phyloP scores from a whole-genome alignment of 2,797 vertebrate genomes.

The Petrocephalus schoutedeni region DNA sequence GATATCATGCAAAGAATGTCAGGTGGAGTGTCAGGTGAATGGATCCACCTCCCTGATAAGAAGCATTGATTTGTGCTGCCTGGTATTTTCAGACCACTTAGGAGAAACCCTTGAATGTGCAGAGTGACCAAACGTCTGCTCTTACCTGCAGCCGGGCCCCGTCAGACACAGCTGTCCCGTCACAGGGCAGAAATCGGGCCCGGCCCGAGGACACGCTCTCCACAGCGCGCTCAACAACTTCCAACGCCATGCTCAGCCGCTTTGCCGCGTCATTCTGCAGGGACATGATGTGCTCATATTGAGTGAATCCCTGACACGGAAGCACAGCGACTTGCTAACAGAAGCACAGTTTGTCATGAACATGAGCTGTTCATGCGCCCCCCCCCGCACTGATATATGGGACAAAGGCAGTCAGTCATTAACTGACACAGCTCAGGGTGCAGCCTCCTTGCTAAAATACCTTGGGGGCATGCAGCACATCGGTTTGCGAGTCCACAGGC shows the following conservation, averaged over 20 bases:
- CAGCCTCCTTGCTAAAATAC: constrained; percentile 36
- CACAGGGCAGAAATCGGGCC: constrained; percentile 42
- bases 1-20: constrained; percentile 11
- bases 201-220: constrained; percentile 53
- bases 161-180: constrained; percentile 63
- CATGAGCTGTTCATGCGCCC: background rate
- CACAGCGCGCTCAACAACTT: constrained; percentile 65
- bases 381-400: background rate
- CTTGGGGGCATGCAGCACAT: constrained; percentile 33
- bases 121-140: background rate
- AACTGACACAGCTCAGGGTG: background rate
- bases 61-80: background rate
- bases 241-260: constrained; percentile 64
- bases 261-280: constrained; percentile 59
- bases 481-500: constrained; percentile 11
- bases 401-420: background rate
- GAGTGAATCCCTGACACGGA: background rate
- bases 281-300: background rate
- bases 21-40: background rate
- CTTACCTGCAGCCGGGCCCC: constrained; percentile 69
- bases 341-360: background rate
- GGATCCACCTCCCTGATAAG: background rate
- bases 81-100: background rate
- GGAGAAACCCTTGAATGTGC: background rate
- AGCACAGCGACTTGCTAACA: background rate